A percentile compares a stretch with the other conserved stretches of the same genome.
phyloP scores from a whole-genome alignment of 2,113 vertebrate species.

The Brienomyrus brachyistius region DNA sequence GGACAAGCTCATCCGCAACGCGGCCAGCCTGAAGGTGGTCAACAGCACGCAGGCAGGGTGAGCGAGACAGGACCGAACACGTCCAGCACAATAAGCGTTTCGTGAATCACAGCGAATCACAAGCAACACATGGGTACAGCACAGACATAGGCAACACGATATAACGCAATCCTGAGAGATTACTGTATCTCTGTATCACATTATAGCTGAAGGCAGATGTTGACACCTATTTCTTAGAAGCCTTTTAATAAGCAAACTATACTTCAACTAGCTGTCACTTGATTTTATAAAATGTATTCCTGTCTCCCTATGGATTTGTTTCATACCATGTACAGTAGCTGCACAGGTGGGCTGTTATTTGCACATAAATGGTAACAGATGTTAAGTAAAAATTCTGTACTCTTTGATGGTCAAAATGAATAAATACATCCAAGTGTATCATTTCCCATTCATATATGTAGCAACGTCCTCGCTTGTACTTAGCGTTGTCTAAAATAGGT shows the following conservation, averaged over 20 bases:
- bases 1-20: conserved; percentile 95
- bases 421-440: background rate
- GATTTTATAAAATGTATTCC: background rate
- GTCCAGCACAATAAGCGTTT: background rate
- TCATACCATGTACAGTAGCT: background rate
- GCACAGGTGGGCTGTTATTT: background rate
- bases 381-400: background rate
- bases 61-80: conserved; percentile 35
- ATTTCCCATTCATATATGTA: background rate
- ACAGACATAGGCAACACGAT: background rate
- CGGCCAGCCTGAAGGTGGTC: conserved; percentile 92
- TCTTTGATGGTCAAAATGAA: background rate
- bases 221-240: background rate
- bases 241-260: background rate
- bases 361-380: background rate
- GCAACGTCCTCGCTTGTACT: background rate
- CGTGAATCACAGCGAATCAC: background rate
- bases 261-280: background rate
- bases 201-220: background rate
- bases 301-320: background rate
- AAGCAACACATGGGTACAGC: too few species aligned
- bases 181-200: background rate
- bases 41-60: conserved; percentile 90
- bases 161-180: background rate
- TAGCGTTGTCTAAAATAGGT: background rate